phyloP scores from a whole-genome alignment of 2,113 vertebrate genomes.

The Takifugu bimaculatus region DNA sequence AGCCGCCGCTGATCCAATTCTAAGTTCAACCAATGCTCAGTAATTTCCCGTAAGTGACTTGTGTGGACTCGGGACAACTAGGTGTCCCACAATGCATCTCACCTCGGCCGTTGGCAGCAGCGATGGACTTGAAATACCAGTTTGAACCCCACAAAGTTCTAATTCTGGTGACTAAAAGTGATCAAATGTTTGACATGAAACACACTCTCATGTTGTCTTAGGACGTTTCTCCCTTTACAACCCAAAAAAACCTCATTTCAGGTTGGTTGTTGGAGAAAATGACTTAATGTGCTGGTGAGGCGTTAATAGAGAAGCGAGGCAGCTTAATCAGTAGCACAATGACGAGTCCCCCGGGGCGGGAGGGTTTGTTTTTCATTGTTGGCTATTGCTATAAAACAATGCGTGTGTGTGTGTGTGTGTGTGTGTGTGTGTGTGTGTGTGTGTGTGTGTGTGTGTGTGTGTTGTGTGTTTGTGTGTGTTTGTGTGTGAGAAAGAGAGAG shows the following conservation, averaged over 20 bases:
- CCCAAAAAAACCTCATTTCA: too few relatives aligned
- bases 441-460: not conserved
- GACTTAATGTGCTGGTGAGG: slow-evolving; percentile 26
- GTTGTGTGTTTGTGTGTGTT: not conserved
- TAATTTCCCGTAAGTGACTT: too few relatives aligned
- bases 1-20: too few relatives aligned
- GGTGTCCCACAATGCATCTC: too few relatives aligned
- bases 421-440: not conserved
- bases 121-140: too few relatives aligned
- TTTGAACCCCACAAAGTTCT: too few relatives aligned
- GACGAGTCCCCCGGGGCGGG: slow-evolving; percentile 12
- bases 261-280: too few relatives aligned
- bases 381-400: not conserved
- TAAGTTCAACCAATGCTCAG: too few relatives aligned
- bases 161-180: too few relatives aligned
- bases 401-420: not conserved
- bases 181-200: too few relatives aligned
- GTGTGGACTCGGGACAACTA: too few relatives aligned
- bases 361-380: slow-evolving; percentile 24
- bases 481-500: not conserved
- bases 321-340: slow-evolving; percentile 28
- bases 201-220: too few relatives aligned
- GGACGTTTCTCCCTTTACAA: slow-evolving; percentile 1
- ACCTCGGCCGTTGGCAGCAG: slow-evolving; percentile 10
- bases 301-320: slow-evolving; percentile 20